phyloP scores from a whole-genome alignment of 2,888 invertebrate genomes.

The Liposcelis brunnea region DNA sequence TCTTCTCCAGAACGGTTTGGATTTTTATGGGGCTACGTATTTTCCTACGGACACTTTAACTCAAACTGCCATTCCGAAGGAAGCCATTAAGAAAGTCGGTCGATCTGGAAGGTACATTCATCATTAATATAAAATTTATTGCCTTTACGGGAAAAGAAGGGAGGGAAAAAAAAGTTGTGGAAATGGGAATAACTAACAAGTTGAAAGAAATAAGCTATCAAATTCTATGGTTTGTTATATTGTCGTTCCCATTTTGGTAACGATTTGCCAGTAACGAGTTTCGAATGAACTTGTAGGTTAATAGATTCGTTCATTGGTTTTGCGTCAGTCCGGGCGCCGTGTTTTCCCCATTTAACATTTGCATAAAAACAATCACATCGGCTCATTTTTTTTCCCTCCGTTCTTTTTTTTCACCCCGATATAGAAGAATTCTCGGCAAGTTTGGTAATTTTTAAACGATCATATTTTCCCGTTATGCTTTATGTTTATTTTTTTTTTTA shows the following conservation, averaged over 20 bases:
- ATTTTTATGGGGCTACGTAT: slow-evolving; percentile 76
- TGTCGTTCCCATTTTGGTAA: background rate
- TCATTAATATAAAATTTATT: too few species aligned
- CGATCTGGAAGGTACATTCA: too few species aligned
- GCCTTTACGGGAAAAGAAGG: background rate
- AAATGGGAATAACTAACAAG: slow-evolving; percentile 10
- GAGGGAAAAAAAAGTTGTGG: slow-evolving; percentile 12
- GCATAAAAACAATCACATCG: slow-evolving; percentile 11
- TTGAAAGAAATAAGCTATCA: background rate
- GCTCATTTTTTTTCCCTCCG: too few species aligned
- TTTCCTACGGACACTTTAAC: slow-evolving; percentile 56
- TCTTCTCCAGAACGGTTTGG: slow-evolving; percentile 63
- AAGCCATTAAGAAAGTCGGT: slow-evolving; percentile 7
- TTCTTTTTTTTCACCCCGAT: too few species aligned
- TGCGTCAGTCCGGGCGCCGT: slow-evolving; percentile 11
- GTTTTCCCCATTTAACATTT: slow-evolving; percentile 13
- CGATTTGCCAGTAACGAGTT: too few species aligned
- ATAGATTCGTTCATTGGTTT: background rate
- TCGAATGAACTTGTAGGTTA: too few species aligned
- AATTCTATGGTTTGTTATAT: background rate
- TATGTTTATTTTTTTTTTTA: too few species aligned
- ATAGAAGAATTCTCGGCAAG: too few species aligned
- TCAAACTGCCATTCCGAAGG: slow-evolving; percentile 4
- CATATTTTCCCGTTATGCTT: too few species aligned
- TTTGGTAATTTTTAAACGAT: too few species aligned